phyloP scores from a whole-genome alignment of 2,888 invertebrate species.

The Phyllotreta cruciferae region DNA sequence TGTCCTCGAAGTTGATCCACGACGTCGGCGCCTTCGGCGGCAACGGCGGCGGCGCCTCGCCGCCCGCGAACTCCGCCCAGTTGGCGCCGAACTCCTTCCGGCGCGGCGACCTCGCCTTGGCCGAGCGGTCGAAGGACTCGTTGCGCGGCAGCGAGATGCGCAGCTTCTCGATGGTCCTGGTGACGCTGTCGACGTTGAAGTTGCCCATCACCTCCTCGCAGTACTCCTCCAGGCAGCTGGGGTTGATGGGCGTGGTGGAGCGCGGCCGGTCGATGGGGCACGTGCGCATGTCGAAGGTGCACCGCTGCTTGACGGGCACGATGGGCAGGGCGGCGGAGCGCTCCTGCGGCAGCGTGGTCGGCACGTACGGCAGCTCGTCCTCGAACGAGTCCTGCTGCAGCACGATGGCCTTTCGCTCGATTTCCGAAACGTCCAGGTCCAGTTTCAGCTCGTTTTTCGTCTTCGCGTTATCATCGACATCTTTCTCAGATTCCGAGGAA shows the following conservation, averaged over 20 bases:
- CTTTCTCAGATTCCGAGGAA: slow-evolving; percentile 77
- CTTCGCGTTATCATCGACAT: slow-evolving; percentile 62
- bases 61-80: slow-evolving; percentile 71
- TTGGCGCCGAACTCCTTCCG: slow-evolving; percentile 56
- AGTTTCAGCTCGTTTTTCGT: slow-evolving; percentile 50
- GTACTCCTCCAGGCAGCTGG: slow-evolving; percentile 75
- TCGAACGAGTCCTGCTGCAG: slow-evolving; percentile 84
- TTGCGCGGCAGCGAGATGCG: slow-evolving; percentile 70
- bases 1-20: slow-evolving; percentile 89
- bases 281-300: slow-evolving; percentile 68
- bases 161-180: slow-evolving; percentile 67
- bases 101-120: slow-evolving; percentile 62
- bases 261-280: slow-evolving; percentile 78
- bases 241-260: slow-evolving; percentile 75
- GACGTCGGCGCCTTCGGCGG: slow-evolving; percentile 62
- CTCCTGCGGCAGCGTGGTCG: slow-evolving; percentile 88
- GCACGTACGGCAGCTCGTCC: slow-evolving; percentile 84
- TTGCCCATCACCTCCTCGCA: slow-evolving; percentile 60
- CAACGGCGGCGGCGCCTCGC: slow-evolving; percentile 64
- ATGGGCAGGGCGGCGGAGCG: slow-evolving; percentile 82
- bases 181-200: slow-evolving; percentile 49
- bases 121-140: slow-evolving; percentile 52
- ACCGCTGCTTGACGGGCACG: slow-evolving; percentile 78
- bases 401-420: slow-evolving; percentile 79
- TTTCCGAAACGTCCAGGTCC: slow-evolving; percentile 66